Conservation (phyloP, 1,140 invertebrate species). For the Xylocopa sonorina region DNA sequence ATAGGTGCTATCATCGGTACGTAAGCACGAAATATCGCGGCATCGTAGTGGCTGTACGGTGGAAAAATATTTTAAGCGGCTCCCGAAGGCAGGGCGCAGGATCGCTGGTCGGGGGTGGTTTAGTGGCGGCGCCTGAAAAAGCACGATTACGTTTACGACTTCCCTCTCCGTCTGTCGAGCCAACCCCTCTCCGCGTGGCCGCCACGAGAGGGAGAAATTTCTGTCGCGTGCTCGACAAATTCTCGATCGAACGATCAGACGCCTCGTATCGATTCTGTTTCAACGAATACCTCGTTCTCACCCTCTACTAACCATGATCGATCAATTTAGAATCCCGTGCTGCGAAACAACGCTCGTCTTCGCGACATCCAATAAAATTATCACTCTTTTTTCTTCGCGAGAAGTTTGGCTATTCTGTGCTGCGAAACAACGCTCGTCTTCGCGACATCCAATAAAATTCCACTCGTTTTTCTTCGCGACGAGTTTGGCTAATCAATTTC, state of each 20-base stretch:
- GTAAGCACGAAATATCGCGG: conserved; percentile 59
- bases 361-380: no score
- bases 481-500: no score
- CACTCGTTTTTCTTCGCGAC: no score
- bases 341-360: no score
- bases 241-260: conserved; percentile 28
- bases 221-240: conserved; percentile 28
- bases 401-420: no score
- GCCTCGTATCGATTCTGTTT: not conserved
- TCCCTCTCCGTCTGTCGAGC: conserved; percentile 39
- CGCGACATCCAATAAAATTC: no score
- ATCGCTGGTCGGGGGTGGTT: conserved; percentile 32
- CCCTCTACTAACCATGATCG: no score
- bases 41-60: conserved; percentile 32
- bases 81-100: conserved; percentile 42
- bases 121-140: conserved; percentile 66
- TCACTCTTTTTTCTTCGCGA: no score
- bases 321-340: no score
- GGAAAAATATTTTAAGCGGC: conserved; percentile 68
- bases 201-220: not conserved
- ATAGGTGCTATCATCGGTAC: conserved; percentile 22
- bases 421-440: no score
- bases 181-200: conserved; percentile 15
- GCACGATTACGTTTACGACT: conserved; percentile 70
- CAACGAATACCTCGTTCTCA: not conserved